Percentiles rank a stretch among this genome's conserved stretches.
phyloP scores from a whole-genome alignment of 1,140 invertebrate genomes.

The Rhynchophorus ferrugineus region DNA sequence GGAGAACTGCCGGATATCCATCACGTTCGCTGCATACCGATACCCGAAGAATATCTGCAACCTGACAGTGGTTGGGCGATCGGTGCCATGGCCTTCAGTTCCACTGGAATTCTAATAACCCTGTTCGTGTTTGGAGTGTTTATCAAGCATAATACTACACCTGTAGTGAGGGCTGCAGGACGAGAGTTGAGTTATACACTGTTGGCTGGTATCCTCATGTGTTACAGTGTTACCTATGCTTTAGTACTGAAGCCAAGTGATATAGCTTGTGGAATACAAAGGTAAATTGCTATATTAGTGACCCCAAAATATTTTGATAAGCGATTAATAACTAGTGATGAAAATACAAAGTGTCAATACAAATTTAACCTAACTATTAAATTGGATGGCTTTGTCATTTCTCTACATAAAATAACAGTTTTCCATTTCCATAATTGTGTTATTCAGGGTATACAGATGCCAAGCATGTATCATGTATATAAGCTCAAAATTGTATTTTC shows the following conservation, averaged over 20 bases:
- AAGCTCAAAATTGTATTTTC: too few relatives aligned
- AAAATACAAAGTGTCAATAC: too few relatives aligned
- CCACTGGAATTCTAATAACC: slow-evolving; percentile 71
- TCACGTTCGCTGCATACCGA: slow-evolving; percentile 65
- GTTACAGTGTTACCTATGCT: slow-evolving; percentile 81
- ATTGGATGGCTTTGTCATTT: too few relatives aligned
- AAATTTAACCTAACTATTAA: not conserved
- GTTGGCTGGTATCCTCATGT: slow-evolving; percentile 79
- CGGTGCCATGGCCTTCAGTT: slow-evolving; percentile 75
- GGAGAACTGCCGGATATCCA: slow-evolving; percentile 74
- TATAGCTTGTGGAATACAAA: slow-evolving; percentile 66
- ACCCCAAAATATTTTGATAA: not conserved
- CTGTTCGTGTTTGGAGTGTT: slow-evolving; percentile 61
- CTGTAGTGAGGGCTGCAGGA: slow-evolving; percentile 83
- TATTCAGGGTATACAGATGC: too few relatives aligned
- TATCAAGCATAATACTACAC: slow-evolving; percentile 67
- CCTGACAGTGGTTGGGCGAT: slow-evolving; percentile 81
- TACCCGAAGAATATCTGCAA: slow-evolving; percentile 77
- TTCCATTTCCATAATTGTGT: too few relatives aligned
- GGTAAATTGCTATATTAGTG: slow-evolving; percentile 49
- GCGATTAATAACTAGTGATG: not conserved
- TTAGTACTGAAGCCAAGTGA: slow-evolving; percentile 70
- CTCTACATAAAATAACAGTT: too few relatives aligned
- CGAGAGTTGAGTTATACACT: slow-evolving; percentile 83
- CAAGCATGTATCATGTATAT: too few relatives aligned